Percentiles rank a stretch among this genome's conserved stretches.
phyloP scores from a whole-genome alignment of 2,113 vertebrate species.

The Platysteira castanea region DNA sequence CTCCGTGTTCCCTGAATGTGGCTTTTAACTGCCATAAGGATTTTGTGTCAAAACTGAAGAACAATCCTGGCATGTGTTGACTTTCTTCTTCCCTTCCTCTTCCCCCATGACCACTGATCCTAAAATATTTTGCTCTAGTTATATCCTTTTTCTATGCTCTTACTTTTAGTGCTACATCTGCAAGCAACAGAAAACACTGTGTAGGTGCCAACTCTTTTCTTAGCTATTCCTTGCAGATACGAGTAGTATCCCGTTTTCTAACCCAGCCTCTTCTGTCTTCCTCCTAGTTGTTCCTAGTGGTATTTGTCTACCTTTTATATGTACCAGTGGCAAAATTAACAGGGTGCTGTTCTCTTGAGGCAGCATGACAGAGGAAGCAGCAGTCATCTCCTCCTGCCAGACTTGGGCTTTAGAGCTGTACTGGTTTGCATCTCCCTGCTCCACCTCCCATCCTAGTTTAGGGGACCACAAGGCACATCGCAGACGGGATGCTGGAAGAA shows the following conservation, averaged over 20 bases:
- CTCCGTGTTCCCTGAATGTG: rapidly evolving
- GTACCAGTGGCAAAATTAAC: neutral
- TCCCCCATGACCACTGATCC: neutral
- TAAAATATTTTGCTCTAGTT: neutral
- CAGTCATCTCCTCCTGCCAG: neutral
- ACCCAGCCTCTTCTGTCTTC: neutral
- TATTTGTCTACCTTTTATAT: neutral
- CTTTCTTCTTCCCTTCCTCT: neutral
- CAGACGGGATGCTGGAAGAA: neutral
- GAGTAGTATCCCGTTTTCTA: neutral
- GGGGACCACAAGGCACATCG: neutral
- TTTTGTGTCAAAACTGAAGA: neutral
- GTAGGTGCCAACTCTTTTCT: neutral
- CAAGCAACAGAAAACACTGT: neutral
- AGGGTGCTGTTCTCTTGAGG: neutral
- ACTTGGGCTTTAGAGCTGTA: neutral
- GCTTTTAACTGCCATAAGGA: neutral
- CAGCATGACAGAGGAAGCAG: neutral
- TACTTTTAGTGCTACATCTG: neutral
- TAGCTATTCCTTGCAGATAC: neutral
- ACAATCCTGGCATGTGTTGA: neutral
- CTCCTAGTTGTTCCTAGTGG: neutral
- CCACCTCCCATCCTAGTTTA: neutral
- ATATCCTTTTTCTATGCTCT: neutral
- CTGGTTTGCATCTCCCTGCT: neutral